Evolutionary conservation across 2,888 invertebrate species (phyloP), one percentile per base, ranked within the genome.

Genomic region (Cyclophora punctaria): DNA sequence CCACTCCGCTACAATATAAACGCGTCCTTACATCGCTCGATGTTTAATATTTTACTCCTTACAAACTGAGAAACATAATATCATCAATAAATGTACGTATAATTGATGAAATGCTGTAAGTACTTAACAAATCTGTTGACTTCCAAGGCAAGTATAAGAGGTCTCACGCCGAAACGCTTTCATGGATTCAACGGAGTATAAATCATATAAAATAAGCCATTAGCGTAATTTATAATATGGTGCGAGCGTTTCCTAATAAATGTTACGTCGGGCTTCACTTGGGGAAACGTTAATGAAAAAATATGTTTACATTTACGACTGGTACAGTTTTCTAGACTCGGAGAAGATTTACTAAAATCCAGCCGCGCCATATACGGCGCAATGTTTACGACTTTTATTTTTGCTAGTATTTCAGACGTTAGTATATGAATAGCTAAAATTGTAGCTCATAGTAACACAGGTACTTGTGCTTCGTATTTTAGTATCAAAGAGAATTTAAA

Each of bases 161-260:
- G 48, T 50, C 47, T 55, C 48, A 47, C 20, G 44, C 34, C 44
- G 48, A 48, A 48, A 50, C 52, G 46, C 57, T 61, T 57, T 58
- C 59, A 62, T 62, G 60, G 66, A 64, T 69, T 66, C 70, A 60
- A 54, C 62, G 52, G 51, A 48, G 56, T 59, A 67, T 74, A 75
- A 76, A 75, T 76, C 74, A 74, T 64, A 69, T 67, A 66, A 66
- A 72, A 75, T 73, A 73, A 69, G 64, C 75, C 69, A 74, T 75
- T 74, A 74, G 66, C 55, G 67, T 75, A 73, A 76, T 76, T 74
- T 73, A 73, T 70, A 70, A 57, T 59, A 61, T 52, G 56, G 53
- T 53, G 48, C 34, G 55, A 47, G 50, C 58, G 59, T 57, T 66
- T 64, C 66, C 67, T 65, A 67, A 20, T 58, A 69, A 74, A 68